Conservation (phyloP, 2,888 invertebrate genomes). For the Spodoptera exigua region DNA sequence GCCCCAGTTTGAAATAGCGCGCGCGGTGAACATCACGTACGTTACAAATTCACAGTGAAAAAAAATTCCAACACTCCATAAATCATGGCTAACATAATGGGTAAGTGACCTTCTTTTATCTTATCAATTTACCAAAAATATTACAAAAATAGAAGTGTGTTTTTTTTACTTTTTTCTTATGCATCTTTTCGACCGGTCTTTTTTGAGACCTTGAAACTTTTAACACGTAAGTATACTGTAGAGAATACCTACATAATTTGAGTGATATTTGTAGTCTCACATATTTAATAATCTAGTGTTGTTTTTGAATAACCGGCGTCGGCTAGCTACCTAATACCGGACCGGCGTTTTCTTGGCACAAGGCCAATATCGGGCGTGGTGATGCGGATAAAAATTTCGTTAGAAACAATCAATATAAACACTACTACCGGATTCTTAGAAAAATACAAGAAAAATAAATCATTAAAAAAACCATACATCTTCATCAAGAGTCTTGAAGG, state of each 20-base stretch:
- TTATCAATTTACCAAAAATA: background rate
- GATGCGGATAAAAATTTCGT: constrained; percentile 62
- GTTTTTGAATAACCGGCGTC: constrained; percentile 66
- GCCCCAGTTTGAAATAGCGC: constrained; percentile 66
- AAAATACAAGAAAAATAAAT: constrained; percentile 6
- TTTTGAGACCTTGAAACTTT: too few species aligned
- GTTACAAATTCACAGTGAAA: constrained; percentile 65
- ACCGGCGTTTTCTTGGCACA: constrained; percentile 78
- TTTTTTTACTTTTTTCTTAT: background rate
- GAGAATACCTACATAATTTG: background rate
- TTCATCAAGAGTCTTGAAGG: constrained; percentile 5
- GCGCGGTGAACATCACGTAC: constrained; percentile 65
- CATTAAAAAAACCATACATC: constrained; percentile 4
- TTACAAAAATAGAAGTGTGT: too few species aligned
- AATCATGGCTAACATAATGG: constrained; percentile 84
- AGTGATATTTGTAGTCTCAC: constrained; percentile 20
- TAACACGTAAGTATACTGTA: background rate
- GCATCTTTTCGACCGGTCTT: constrained; percentile 2
- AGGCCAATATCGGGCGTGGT: constrained; percentile 79
- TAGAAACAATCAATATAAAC: constrained; percentile 61
- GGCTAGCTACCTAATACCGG: constrained; percentile 60
- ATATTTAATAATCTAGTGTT: constrained; percentile 30
- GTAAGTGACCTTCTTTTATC: constrained; percentile 69
- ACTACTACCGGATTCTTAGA: constrained; percentile 27
- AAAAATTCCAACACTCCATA: constrained; percentile 58